Percentiles rank a stretch among this genome's conserved stretches.
These are phyloP conservation scores for Podargus strigoides DNA, from an alignment of 2,797 vertebrate genomes.

Conservation along the genomic window DNA sequence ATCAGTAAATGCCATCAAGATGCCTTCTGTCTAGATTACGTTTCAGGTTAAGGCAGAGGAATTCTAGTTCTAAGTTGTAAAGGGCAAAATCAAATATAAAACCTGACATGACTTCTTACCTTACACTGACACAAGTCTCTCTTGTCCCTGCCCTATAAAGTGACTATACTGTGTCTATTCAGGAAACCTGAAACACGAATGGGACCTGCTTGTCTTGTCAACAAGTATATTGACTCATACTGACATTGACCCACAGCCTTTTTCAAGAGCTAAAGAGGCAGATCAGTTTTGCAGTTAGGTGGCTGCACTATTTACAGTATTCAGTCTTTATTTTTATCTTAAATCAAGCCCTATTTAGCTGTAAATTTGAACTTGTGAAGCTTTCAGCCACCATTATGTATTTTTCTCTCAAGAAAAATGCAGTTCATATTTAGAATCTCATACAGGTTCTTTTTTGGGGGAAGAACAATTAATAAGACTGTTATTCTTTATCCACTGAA, in stretches of 20 bases:
- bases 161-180: not conserved
- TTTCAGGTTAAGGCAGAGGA: not conserved
- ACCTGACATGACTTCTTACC: not conserved
- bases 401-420: not conserved
- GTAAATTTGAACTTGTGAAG: not conserved
- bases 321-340: not conserved
- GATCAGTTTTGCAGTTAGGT: not conserved
- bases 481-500: not conserved
- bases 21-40: not conserved
- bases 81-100: not conserved
- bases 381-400: not conserved
- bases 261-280: not conserved
- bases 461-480: not conserved
- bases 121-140: not conserved
- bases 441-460: not conserved
- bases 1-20: not conserved
- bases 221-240: not conserved
- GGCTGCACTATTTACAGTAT: not conserved
- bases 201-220: not conserved
- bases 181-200: not conserved
- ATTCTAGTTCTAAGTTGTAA: not conserved
- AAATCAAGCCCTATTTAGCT: not conserved
- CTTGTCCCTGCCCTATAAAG: not conserved
- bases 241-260: not conserved
- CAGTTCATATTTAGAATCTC: not conserved